Evolutionary conservation across 92 coral and sea anemone genomes (phyloP).

Genomic region (Metridium senile): DNA sequence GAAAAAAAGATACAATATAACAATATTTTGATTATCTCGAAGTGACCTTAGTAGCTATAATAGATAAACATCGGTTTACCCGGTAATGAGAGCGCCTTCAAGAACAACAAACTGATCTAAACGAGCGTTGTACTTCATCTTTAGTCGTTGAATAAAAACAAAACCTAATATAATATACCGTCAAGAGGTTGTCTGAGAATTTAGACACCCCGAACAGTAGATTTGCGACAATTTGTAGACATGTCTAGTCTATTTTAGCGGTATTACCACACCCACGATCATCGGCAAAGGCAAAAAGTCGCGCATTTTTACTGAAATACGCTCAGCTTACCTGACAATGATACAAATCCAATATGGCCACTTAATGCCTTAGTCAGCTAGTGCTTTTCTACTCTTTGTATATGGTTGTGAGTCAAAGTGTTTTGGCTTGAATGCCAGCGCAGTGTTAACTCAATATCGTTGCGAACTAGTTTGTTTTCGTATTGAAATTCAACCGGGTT

Average conservation of each 20-base stretch:
- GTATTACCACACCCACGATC: constrained; percentile 30
- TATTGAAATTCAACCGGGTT: constrained; percentile 8
- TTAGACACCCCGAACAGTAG: constrained; percentile 38
- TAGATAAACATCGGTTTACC: not conserved
- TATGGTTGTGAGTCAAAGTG: not conserved
- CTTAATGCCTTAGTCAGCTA: too few relatives aligned
- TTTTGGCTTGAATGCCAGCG: not conserved
- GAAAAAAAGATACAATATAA: not conserved
- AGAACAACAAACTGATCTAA: not conserved
- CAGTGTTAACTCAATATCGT: not conserved
- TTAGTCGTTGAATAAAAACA: not conserved
- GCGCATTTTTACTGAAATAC: not conserved
- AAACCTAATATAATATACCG: not conserved
- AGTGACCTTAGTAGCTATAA: not conserved
- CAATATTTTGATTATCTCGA: not conserved
- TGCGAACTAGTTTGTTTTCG: constrained; percentile 17
- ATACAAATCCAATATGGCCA: too few relatives aligned
- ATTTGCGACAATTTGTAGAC: constrained; percentile 13
- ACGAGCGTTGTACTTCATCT: not conserved
- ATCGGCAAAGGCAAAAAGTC: constrained; percentile 6
- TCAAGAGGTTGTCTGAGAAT: constrained; percentile 18
- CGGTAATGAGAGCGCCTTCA: not conserved
- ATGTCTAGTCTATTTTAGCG: constrained; percentile 30
- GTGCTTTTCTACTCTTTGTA: too few relatives aligned
- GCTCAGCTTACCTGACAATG: not conserved